These are phyloP conservation scores for Craterocephalus amniculus DNA, from an alignment of 2,797 vertebrate species.

Conservation along the genomic window DNA sequence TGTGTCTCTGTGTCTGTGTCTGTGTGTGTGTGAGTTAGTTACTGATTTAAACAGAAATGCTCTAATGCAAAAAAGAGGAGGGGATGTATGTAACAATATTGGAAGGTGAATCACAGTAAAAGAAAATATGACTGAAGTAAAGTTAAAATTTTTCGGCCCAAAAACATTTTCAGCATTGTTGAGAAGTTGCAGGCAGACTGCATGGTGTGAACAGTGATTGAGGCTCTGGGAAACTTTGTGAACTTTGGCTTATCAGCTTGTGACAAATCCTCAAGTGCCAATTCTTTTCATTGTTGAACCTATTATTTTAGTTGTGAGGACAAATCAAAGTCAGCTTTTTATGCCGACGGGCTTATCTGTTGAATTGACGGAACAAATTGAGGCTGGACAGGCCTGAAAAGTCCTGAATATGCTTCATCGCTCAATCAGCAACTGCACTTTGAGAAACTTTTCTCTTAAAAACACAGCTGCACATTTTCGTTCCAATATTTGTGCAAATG, in stretches of 20 bases:
- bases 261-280: conserved; percentile 2
- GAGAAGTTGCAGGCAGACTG: not conserved
- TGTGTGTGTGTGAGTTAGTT: conserved; percentile 3
- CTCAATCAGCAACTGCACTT: not conserved
- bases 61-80: not conserved
- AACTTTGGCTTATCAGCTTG: conserved; percentile 10
- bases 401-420: not conserved
- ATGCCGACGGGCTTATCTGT: not conserved
- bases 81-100: not conserved
- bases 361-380: not conserved
- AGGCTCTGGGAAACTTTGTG: not conserved
- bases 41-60: conserved; percentile 8
- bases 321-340: conserved; percentile 4
- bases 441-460: not conserved
- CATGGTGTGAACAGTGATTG: not conserved
- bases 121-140: not conserved
- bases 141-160: not conserved
- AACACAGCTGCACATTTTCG: not conserved
- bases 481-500: not conserved
- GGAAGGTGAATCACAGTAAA: not conserved
- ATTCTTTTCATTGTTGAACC: conserved; percentile 15
- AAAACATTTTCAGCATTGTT: not conserved
- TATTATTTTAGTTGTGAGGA: conserved; percentile 12
- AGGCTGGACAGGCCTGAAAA: not conserved
- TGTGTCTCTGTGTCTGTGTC: conserved; percentile 2